phyloP scores from a whole-genome alignment of 2,888 invertebrate species.

The Rhamphomyia laevipes region DNA sequence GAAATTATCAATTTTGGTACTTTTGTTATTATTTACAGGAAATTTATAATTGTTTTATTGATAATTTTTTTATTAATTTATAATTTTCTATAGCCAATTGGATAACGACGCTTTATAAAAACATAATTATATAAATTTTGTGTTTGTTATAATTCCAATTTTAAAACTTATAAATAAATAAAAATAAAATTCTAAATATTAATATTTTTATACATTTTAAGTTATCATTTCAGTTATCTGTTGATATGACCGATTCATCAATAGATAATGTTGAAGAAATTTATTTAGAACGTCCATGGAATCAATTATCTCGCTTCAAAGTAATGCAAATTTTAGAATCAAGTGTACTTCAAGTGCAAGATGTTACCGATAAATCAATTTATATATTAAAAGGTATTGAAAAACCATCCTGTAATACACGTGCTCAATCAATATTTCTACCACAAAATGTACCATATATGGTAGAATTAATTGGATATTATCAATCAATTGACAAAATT shows the following conservation, averaged over 20 bases:
- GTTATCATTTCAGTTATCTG: constrained; percentile 26
- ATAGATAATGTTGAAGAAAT: constrained; percentile 12
- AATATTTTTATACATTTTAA: background rate
- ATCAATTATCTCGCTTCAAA: constrained; percentile 34
- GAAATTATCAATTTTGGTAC: no score
- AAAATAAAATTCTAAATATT: no score
- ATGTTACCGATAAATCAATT: constrained; percentile 30
- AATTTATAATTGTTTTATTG: no score
- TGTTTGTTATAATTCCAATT: no score
- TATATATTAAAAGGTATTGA: constrained; percentile 36
- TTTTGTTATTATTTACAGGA: no score
- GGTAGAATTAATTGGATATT: constrained; percentile 32
- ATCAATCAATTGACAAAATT: constrained; percentile 35
- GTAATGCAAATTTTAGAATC: constrained; percentile 28
- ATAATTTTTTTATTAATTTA: no score
- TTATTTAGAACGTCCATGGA: constrained; percentile 34
- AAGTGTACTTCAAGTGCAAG: constrained; percentile 35
- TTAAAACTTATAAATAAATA: background rate
- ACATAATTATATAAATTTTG: no score
- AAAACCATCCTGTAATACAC: constrained; percentile 32
- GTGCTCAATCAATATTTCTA: constrained; percentile 31
- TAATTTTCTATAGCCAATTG: no score
- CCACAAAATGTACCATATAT: constrained; percentile 36
- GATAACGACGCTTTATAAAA: no score
- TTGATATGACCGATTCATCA: constrained; percentile 24